Conservation (phyloP, 64 coral and sea anemone genomes). For the Trachythela sp. region DNA sequence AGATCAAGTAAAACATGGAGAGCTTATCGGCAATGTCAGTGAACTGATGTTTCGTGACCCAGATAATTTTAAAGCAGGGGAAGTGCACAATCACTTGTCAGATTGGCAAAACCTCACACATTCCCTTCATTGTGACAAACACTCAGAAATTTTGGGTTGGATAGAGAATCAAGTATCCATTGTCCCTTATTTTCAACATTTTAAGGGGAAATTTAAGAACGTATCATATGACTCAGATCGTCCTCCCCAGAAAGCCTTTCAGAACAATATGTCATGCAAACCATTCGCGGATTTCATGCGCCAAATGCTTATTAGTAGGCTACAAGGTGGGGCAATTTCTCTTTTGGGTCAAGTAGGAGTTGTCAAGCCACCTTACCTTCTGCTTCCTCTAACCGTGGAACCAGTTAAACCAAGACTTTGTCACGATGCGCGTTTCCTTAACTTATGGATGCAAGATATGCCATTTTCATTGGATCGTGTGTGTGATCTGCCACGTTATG, state of each 20-base stretch:
- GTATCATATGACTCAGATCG: not conserved
- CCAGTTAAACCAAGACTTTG: constrained; percentile 26
- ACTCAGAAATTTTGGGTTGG: not conserved
- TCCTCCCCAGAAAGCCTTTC: not conserved
- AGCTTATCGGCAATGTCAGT: too few species aligned
- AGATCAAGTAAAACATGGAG: too few species aligned
- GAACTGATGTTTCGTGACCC: too few species aligned
- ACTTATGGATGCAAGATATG: constrained; percentile 39
- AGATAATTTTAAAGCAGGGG: too few species aligned
- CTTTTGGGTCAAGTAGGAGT: not conserved
- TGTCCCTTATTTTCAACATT: not conserved
- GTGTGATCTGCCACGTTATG: not conserved
- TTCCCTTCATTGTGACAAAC: not conserved
- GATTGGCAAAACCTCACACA: too few species aligned
- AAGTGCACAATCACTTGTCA: too few species aligned
- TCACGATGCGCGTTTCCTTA: not conserved
- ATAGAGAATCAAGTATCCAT: not conserved
- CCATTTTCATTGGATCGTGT: constrained; percentile 43
- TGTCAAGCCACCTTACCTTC: not conserved
- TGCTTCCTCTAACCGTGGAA: constrained; percentile 31
- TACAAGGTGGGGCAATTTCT: not conserved
- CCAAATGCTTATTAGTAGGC: not conserved
- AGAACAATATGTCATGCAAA: not conserved
- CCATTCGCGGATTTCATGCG: not conserved
- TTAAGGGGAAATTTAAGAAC: not conserved